Evolutionary conservation across 2,888 invertebrate genomes (phyloP).

Genomic region (Electrophaes corylata): DNA sequence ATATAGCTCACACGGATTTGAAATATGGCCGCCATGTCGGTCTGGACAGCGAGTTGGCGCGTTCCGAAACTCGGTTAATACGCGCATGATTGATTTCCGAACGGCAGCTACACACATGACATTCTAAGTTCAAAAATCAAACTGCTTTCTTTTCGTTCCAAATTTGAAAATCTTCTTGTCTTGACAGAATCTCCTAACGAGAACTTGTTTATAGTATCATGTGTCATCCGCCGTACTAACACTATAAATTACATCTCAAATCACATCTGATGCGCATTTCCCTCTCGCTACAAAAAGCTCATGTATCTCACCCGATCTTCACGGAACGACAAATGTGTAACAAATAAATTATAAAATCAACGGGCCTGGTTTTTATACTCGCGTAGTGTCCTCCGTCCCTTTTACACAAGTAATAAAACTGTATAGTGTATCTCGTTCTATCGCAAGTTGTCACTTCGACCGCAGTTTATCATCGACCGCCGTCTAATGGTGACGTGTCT

Average conservation of each 20-base stretch:
- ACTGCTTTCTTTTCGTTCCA: slow-evolving; percentile 11
- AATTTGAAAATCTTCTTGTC: slow-evolving; percentile 27
- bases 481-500: slow-evolving; percentile 76
- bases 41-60: slow-evolving; percentile 76
- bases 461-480: slow-evolving; percentile 76
- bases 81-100: slow-evolving; percentile 76
- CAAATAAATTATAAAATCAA: slow-evolving; percentile 85
- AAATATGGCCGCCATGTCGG: slow-evolving; percentile 77
- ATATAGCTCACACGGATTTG: slow-evolving; percentile 78
- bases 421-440: slow-evolving; percentile 55
- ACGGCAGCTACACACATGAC: slow-evolving; percentile 33
- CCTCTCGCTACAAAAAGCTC: slow-evolving; percentile 79
- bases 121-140: slow-evolving; percentile 21
- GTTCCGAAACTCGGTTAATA: slow-evolving; percentile 71
- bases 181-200: slow-evolving; percentile 37
- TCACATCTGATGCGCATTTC: slow-evolving; percentile 81
- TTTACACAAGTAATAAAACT: slow-evolving; percentile 46
- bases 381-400: slow-evolving; percentile 57
- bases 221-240: slow-evolving; percentile 72
- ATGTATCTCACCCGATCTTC: slow-evolving; percentile 82
- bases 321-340: slow-evolving; percentile 84
- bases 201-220: slow-evolving; percentile 67
- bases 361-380: slow-evolving; percentile 77
- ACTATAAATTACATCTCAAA: slow-evolving; percentile 82
- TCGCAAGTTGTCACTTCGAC: slow-evolving; percentile 64